These are phyloP conservation scores for Halcyon malimbica DNA, from an alignment of 2,113 vertebrate species.

Conservation along the genomic window DNA sequence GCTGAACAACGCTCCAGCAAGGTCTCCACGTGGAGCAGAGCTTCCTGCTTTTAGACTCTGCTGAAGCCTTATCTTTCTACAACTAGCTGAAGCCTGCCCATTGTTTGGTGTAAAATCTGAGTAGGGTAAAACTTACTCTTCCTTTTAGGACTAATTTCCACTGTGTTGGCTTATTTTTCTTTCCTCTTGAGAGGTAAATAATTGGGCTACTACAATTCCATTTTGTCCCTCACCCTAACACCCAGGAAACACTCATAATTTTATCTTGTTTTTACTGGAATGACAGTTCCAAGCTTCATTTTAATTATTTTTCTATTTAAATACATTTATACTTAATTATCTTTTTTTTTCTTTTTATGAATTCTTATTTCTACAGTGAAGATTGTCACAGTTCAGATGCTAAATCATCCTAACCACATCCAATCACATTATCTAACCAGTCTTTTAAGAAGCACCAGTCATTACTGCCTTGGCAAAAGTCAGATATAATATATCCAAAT, in stretches of 20 bases:
- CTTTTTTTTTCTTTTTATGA: not conserved
- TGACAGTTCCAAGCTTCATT: not conserved
- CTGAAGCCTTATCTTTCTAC: not conserved
- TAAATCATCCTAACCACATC: not conserved
- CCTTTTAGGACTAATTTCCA: not conserved
- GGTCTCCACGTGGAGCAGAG: not conserved
- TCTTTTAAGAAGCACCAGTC: not conserved
- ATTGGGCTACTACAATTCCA: not conserved
- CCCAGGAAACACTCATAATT: not conserved
- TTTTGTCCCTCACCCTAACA: not conserved
- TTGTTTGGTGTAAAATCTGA: not conserved
- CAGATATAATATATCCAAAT: not conserved
- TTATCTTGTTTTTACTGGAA: not conserved
- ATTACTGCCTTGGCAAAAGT: not conserved
- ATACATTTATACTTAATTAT: not conserved
- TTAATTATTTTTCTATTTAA: not conserved
- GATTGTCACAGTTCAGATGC: not conserved
- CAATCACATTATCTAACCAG: not conserved
- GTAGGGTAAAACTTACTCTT: not conserved
- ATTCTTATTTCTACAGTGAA: not conserved
- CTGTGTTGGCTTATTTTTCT: not conserved
- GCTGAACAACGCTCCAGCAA: fast-evolving
- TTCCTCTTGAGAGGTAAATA: not conserved
- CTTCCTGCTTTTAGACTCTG: not conserved
- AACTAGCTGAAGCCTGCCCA: not conserved